phyloP scores from a whole-genome alignment of 2,888 invertebrate genomes.

The Subacronicta megacephala region DNA sequence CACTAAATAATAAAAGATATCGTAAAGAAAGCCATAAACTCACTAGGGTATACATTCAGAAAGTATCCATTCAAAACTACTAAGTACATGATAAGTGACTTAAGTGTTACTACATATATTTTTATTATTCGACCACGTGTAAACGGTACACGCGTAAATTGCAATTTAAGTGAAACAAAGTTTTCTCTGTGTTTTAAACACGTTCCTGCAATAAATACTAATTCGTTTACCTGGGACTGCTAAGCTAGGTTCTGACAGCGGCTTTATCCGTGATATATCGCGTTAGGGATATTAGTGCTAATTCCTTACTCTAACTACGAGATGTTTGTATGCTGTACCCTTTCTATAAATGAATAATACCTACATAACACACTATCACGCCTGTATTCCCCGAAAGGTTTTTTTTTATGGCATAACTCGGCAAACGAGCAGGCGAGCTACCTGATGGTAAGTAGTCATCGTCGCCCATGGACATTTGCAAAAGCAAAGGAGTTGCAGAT shows the following conservation, averaged over 20 bases:
- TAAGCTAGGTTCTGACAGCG: conserved; percentile 7
- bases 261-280: neutral
- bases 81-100: conserved; percentile 6
- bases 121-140: conserved; percentile 22
- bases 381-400: too few relatives aligned
- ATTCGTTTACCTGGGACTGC: conserved; percentile 4
- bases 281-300: neutral
- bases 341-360: too few relatives aligned
- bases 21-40: too few relatives aligned
- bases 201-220: conserved; percentile 34
- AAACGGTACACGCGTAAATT: conserved; percentile 9
- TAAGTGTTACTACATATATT: neutral
- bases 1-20: too few relatives aligned
- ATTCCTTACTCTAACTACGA: neutral
- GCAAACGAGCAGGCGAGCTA: too few relatives aligned
- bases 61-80: neutral
- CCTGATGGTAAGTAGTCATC: too few relatives aligned
- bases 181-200: conserved; percentile 27
- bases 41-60: too few relatives aligned
- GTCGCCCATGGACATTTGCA: too few relatives aligned
- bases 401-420: too few relatives aligned
- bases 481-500: too few relatives aligned
- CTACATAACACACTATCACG: too few relatives aligned
- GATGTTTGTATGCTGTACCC: too few relatives aligned
- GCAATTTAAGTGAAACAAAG: conserved; percentile 29